phyloP scores from a whole-genome alignment of 1,140 invertebrate genomes.

The Drosophila lacertosa region DNA sequence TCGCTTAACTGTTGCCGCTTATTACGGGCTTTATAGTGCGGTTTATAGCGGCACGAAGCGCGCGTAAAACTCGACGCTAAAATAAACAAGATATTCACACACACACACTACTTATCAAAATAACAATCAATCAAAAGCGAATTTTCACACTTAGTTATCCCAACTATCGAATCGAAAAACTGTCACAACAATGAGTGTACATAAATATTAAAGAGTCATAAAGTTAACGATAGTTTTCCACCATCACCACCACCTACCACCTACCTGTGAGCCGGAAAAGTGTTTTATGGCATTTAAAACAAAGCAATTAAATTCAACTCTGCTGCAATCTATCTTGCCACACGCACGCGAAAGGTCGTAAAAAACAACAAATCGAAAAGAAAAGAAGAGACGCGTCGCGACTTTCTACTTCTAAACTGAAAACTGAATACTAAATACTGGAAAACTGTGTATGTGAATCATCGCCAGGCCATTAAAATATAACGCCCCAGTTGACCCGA shows the following conservation, averaged over 20 bases:
- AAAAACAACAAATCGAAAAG: conserved; percentile 20
- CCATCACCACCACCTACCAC: no score
- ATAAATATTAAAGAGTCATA: conserved; percentile 81
- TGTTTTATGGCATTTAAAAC: conserved; percentile 77
- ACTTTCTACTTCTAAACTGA: conserved; percentile 31
- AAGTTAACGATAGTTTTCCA: conserved; percentile 59
- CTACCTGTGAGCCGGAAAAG: conserved; percentile 34
- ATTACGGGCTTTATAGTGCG: conserved; percentile 66
- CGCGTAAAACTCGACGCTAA: conserved; percentile 31
- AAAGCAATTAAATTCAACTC: conserved; percentile 76
- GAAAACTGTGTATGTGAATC: conserved; percentile 38
- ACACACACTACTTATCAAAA: conserved; percentile 21
- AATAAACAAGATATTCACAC: conserved; percentile 34
- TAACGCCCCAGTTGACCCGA: conserved; percentile 45
- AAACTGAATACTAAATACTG: background rate
- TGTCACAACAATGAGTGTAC: conserved; percentile 49
- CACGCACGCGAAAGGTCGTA: conserved; percentile 47
- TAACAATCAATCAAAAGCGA: conserved; percentile 39
- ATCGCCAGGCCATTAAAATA: conserved; percentile 45
- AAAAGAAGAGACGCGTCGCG: conserved; percentile 16
- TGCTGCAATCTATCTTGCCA: conserved; percentile 31
- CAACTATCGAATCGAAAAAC: conserved; percentile 25
- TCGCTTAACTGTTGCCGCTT: conserved; percentile 76
- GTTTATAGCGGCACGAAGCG: conserved; percentile 51
- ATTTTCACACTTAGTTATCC: conserved; percentile 22